Base-by-base conservation (phyloP, 1,140 invertebrate species). In the Zaprionus ornatus region DNA sequence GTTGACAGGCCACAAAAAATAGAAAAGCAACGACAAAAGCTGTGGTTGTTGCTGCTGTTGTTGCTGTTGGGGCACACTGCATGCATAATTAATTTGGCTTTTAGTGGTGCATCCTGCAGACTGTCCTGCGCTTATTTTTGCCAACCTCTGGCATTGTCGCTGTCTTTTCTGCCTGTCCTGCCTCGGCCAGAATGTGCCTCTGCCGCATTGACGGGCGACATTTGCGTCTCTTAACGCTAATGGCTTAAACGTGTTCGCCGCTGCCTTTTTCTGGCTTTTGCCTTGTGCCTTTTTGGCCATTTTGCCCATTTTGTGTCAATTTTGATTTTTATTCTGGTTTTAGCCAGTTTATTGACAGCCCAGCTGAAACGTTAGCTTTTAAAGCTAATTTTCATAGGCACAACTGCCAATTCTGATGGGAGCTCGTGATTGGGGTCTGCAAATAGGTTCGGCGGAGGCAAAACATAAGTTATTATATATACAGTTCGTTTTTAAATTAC, bases 51-150 rank as follows among this genome's bases (percentile, higher is more conserved):
- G 79, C 50, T 65, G 48, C 13, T 80, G 55, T 55, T 52, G 56
- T 56, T 71, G 55, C 40, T 73, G 55, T 27, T 77, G 68, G 62
- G 19, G 19, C 45, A 50, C 69, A 62, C 50, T 73, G 85, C 76
- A 90, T 90, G 85, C 85, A 90, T 90, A 90, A 90, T 90, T 90
- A 90, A 90, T 90, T 90, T 90, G 73, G 85, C 85, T 90, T 90
- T 90, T 90, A 90, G 85, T 79, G 80, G 71, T 59, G 61, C 35
- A 48, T 48, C 52, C 61, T 37, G 73, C 40, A 50, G 74, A 45
- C 68, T 79, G 63, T 50, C 45, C 71, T 29, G 27, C 52, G 50
- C 35, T 40, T 27, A 64, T 65, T 64, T 66, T 72, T 66, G 52
- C 27, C 48, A 59, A 29, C 27, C 42, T 60, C 32, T 52, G 42